phyloP scores from a whole-genome alignment of 2,113 vertebrate species.

The Corythornis madagascariensis region DNA sequence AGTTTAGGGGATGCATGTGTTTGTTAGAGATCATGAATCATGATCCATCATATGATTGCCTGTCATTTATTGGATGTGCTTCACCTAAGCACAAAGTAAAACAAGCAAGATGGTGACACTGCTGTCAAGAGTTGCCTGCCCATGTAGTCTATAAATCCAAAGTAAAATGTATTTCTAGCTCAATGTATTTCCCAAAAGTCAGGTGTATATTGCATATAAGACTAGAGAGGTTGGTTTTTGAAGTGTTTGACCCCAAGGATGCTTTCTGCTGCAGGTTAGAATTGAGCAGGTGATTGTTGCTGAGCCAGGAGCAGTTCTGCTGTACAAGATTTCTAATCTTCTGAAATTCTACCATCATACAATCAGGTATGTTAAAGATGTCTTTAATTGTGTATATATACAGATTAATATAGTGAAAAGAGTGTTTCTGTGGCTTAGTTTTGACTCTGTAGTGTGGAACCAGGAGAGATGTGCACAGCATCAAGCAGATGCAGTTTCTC shows the following conservation, averaged over 20 bases:
- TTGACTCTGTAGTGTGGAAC: neutral
- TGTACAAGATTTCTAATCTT: slow-evolving; percentile 98
- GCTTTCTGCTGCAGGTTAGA: slow-evolving; percentile 83
- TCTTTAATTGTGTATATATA: neutral
- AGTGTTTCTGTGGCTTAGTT: neutral
- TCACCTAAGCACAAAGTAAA: neutral
- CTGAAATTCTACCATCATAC: slow-evolving; percentile 98
- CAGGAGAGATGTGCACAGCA: neutral
- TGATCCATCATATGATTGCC: neutral
- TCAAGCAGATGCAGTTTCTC: neutral
- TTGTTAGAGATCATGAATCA: neutral
- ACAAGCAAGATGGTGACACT: neutral
- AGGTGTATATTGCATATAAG: neutral
- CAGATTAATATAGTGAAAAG: neutral
- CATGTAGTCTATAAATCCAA: neutral
- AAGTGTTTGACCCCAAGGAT: neutral
- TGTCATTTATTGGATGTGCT: neutral
- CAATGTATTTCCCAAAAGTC: neutral
- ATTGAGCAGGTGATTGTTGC: slow-evolving; percentile 98
- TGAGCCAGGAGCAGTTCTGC: slow-evolving; percentile 93
- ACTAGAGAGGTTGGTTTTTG: neutral
- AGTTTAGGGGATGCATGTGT: neutral
- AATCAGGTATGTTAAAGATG: slow-evolving; percentile 82
- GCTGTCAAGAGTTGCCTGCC: neutral
- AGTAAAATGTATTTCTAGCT: neutral